A percentile compares a stretch with the other conserved stretches of the same genome.
Evolutionary conservation across 2,888 invertebrate genomes (phyloP).

Genomic region (Drosophila ustulata): DNA sequence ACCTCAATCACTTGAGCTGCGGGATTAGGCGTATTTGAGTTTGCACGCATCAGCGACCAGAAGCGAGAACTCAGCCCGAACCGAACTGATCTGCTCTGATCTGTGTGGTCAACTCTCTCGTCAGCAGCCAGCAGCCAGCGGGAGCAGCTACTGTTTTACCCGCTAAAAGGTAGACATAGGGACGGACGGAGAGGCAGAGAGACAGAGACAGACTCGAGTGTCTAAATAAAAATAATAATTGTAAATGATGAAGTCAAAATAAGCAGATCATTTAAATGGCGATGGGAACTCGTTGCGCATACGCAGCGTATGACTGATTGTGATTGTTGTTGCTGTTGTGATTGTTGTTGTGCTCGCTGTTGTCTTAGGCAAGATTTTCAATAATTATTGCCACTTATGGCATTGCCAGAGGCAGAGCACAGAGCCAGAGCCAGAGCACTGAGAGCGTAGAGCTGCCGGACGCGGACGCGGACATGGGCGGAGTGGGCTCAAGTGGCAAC

Average conservation of each 20-base stretch:
- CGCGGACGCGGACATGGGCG: conserved; percentile 58
- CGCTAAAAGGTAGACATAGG: neutral
- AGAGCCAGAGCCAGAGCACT: neutral
- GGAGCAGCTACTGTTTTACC: conserved; percentile 71
- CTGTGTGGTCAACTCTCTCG: conserved; percentile 50
- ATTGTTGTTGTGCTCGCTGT: conserved; percentile 43
- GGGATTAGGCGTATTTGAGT: conserved; percentile 85
- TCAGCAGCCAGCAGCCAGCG: too few species aligned
- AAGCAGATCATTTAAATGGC: conserved; percentile 77
- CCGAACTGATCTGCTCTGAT: conserved; percentile 24
- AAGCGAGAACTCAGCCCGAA: conserved; percentile 47
- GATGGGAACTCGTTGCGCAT: conserved; percentile 61
- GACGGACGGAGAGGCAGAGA: neutral
- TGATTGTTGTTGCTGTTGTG: conserved; percentile 55
- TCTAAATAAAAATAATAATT: conserved; percentile 82
- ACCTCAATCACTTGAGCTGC: conserved; percentile 84
- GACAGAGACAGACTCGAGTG: conserved; percentile 57
- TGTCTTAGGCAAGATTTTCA: conserved; percentile 82
- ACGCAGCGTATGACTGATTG: conserved; percentile 41
- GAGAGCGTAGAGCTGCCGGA: conserved; percentile 22
- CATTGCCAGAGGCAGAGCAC: conserved; percentile 51
- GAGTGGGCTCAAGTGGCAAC: conserved; percentile 70
- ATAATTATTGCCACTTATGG: conserved; percentile 84
- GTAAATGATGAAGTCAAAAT: conserved; percentile 81
- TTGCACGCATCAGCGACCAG: conserved; percentile 78